Base-by-base conservation (phyloP, 2,797 vertebrate genomes). In the Bovichtus diacanthus region DNA sequence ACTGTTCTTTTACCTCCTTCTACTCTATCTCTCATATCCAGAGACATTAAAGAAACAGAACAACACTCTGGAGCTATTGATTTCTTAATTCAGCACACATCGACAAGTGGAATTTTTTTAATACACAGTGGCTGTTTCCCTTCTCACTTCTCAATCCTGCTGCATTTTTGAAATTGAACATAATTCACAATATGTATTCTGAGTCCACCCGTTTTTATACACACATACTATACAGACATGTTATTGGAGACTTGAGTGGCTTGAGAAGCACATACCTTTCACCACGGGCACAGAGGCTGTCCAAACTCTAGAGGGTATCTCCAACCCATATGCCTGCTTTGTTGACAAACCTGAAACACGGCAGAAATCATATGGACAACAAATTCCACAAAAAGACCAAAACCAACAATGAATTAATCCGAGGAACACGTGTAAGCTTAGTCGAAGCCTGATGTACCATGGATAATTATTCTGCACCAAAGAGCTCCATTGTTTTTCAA, bases 281-380 rank as follows among this genome's bases (percentile, higher is more conserved):
- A 90, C 90, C 23, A 64, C 90, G 54, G 94, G 92, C 31, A 90
- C 84, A 0, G 94, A 94, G 10, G 87, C 82, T 10, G 93, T 95
- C 93, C 94, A 94, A 23, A 83, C 89, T 84, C 91, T 81, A 0
- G 93, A 94, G 46, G 84, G 38, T 10, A 66, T 82, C 51, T 94
- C 93, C 51, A 82, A 43, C n/a, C 86, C 86, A 39, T 82, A 87
- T 0, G 38, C 47, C 39, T 86, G 90, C 71, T 94, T 93, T 56
- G 74, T 66, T 70, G 89, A 89, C 19, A 90, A 73, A 74, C 87
- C 93, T 94, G 80, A 78, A 78, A 88, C 47, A 84, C 27, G n/a
- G 71, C 19, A 78, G 16, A 81, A 51, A 60, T 56, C 16, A 46
- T 41, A 18, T 2, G 46, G 34, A 64, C 12, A 61, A 34, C 7